phyloP scores from a whole-genome alignment of 2,113 vertebrate genomes.

The Centrocercus urophasianus region DNA sequence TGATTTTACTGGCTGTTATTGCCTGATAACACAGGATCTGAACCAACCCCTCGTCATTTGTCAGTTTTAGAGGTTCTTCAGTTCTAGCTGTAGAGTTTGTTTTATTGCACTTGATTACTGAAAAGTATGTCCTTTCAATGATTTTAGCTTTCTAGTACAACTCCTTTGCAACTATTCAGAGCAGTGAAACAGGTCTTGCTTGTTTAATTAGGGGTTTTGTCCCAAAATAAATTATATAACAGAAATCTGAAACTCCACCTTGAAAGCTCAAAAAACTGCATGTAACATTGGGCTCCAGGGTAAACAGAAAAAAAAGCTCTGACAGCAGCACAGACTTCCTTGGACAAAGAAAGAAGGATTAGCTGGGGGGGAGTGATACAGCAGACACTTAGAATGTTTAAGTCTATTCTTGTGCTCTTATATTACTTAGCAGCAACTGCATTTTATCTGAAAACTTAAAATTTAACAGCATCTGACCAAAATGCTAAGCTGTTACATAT shows the following conservation, averaged over 20 bases:
- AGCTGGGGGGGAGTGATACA: not conserved
- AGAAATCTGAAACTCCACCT: not conserved
- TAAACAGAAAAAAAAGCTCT: not conserved
- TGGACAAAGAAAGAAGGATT: not conserved
- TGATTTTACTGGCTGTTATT: not conserved
- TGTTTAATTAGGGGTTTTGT: not conserved
- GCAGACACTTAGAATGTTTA: not conserved
- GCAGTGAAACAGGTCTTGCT: not conserved
- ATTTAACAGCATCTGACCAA: constrained; percentile 41
- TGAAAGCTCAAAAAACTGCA: not conserved
- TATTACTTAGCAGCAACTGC: constrained; percentile 11
- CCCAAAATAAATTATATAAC: not conserved
- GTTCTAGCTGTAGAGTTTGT: not conserved
- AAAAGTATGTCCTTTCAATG: not conserved
- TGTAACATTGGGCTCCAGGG: not conserved
- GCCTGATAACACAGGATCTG: not conserved
- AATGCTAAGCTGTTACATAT: constrained; percentile 20
- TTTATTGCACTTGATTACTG: not conserved
- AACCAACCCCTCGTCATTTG: not conserved
- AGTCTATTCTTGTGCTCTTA: not conserved
- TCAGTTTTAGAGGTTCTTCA: not conserved
- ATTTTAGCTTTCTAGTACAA: not conserved
- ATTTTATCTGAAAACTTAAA: constrained; percentile 37
- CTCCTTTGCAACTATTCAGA: not conserved
- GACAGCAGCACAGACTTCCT: not conserved